Conservation (phyloP, 2,113 vertebrate genomes). For the Taxidea taxus region DNA sequence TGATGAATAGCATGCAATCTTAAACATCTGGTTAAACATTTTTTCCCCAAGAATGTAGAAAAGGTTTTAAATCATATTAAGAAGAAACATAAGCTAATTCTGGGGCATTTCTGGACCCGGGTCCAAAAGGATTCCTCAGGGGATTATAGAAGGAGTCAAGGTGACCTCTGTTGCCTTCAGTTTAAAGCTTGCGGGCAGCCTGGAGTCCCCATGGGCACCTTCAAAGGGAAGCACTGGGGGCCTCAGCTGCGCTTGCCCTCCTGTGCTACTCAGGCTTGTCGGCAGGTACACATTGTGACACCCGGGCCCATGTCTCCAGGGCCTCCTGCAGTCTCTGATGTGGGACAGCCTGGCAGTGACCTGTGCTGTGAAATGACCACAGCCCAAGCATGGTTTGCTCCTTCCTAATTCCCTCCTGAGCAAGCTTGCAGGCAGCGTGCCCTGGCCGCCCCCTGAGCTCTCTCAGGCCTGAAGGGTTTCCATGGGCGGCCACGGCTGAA, state of each 20-base stretch:
- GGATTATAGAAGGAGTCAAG: background rate
- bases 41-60: background rate
- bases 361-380: background rate
- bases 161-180: background rate
- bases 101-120: background rate
- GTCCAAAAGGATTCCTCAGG: background rate
- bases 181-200: background rate
- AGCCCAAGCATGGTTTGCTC: background rate
- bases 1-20: background rate
- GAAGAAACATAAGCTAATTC: constrained; percentile 40
- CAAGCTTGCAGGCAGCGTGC: background rate
- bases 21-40: background rate
- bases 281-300: rapidly evolving
- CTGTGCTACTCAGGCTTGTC: background rate
- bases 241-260: background rate
- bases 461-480: background rate
- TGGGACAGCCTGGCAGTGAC: background rate
- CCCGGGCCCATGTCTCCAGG: too few species aligned
- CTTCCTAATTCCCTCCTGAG: background rate
- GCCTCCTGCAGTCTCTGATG: background rate
- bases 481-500: background rate
- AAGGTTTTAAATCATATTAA: constrained; percentile 39
- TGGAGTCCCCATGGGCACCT: background rate
- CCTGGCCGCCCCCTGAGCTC: background rate
- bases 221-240: background rate